phyloP scores from a whole-genome alignment of 2,888 invertebrate genomes.

The Laothoe populi region DNA sequence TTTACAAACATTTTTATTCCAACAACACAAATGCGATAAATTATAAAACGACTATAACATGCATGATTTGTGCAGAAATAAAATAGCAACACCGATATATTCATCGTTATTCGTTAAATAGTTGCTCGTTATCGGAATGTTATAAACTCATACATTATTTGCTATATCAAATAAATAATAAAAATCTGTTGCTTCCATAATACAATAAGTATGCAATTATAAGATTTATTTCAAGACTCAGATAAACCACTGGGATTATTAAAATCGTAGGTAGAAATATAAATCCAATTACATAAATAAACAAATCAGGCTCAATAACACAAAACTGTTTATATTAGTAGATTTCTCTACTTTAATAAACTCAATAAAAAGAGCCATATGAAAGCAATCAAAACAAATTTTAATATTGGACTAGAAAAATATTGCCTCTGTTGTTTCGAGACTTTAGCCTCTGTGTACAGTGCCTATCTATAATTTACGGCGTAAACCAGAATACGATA shows the following conservation, averaged over 20 bases:
- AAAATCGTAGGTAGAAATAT: neutral
- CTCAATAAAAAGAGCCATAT: neutral
- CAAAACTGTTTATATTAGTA: neutral
- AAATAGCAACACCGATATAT: slow-evolving; percentile 8
- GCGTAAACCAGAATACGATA: neutral
- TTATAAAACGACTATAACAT: slow-evolving; percentile 19
- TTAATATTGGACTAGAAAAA: slow-evolving; percentile 14
- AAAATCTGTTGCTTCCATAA: slow-evolving; percentile 6
- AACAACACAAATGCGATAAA: slow-evolving; percentile 37
- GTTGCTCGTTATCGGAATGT: slow-evolving; percentile 13
- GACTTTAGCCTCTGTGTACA: neutral
- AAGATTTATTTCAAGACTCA: too few species aligned
- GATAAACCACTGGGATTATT: neutral
- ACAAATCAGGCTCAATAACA: neutral
- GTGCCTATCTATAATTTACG: neutral
- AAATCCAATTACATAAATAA: neutral
- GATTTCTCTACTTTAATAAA: neutral
- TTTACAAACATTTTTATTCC: slow-evolving; percentile 46
- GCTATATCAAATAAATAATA: neutral
- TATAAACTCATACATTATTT: neutral
- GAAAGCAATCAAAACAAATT: neutral
- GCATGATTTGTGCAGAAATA: slow-evolving; percentile 40
- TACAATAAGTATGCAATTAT: too few species aligned
- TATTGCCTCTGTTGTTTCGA: slow-evolving; percentile 13
- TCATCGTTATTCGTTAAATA: neutral